A percentile compares a stretch with the other conserved stretches of the same genome.
Conservation (phyloP, 2,797 vertebrate species). For the Nothura maculosa region DNA sequence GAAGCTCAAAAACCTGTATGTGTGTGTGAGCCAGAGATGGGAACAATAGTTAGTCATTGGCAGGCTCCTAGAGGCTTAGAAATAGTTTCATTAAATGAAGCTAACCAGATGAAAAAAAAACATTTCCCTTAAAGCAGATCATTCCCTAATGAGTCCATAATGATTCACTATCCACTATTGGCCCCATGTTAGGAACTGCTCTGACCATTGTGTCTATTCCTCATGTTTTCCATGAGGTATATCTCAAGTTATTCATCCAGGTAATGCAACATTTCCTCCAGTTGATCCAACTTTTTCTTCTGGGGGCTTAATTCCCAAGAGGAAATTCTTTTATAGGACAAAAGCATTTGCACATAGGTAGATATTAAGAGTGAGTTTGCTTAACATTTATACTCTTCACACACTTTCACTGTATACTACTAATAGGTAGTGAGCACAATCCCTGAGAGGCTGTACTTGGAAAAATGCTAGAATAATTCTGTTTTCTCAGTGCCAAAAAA, state of each 20-base stretch:
- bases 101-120: background rate
- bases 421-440: background rate
- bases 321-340: rapidly evolving
- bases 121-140: rapidly evolving
- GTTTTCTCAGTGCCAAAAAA: slow-evolving; percentile 2
- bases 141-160: background rate
- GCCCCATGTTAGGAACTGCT: background rate
- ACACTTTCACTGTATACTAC: background rate
- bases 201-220: background rate
- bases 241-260: background rate
- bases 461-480: slow-evolving; percentile 12
- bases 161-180: background rate
- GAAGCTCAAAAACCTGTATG: background rate
- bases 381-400: background rate
- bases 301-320: background rate
- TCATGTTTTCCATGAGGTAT: background rate
- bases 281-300: background rate
- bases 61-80: background rate
- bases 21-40: background rate
- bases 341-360: rapidly evolving
- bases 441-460: background rate
- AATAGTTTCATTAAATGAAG: background rate
- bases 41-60: rapidly evolving
- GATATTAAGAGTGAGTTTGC: background rate
- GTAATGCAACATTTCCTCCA: background rate